Evolutionary conservation across 2,113 vertebrate genomes (phyloP).

Genomic region (Lonchura striata): DNA sequence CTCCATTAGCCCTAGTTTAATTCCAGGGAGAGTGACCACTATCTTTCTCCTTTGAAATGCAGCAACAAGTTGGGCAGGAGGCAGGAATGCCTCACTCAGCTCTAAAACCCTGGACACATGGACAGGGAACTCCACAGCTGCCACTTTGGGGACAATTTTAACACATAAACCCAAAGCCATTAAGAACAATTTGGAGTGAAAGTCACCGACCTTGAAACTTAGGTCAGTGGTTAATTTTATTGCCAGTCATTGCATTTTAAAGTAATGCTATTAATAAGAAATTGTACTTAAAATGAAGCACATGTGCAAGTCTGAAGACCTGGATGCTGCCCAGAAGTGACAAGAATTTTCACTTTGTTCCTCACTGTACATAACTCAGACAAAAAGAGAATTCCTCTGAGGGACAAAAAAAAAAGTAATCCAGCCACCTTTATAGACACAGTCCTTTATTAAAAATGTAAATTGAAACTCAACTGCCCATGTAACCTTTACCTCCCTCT

Average conservation of each 20-base stretch:
- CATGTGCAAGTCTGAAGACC: not conserved
- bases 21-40: not conserved
- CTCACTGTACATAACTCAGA: not conserved
- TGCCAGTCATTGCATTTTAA: not conserved
- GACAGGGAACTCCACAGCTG: not conserved
- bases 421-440: not conserved
- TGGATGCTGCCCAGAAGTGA: not conserved
- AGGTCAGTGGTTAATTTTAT: not conserved
- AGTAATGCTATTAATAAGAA: not conserved
- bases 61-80: not conserved
- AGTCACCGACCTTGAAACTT: not conserved
- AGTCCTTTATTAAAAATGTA: conserved; percentile 44
- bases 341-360: not conserved
- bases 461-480: conserved; percentile 39
- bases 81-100: not conserved
- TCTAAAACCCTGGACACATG: not conserved
- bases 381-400: not conserved
- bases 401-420: not conserved
- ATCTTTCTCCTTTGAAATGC: not conserved
- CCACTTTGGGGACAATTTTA: not conserved
- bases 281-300: not conserved
- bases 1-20: not conserved
- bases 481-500: conserved; percentile 23
- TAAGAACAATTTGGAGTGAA: not conserved
- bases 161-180: not conserved